A percentile compares a stretch with the other conserved stretches of the same genome.
These are phyloP conservation scores for Plectrocnemia conspersa DNA, from an alignment of 1,140 invertebrate species.

Conservation along the genomic window DNA sequence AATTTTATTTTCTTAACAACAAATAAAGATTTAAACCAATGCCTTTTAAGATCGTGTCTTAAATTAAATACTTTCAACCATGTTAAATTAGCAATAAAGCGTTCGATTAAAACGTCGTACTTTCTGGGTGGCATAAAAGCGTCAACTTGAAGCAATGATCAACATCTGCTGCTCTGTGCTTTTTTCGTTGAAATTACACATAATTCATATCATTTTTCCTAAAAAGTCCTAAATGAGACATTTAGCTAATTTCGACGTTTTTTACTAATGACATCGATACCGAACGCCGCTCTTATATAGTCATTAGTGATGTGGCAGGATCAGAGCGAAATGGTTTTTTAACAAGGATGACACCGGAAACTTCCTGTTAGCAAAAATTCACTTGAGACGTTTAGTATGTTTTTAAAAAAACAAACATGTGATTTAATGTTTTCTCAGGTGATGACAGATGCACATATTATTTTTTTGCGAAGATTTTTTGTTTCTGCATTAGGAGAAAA, in stretches of 20 bases:
- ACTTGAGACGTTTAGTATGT: constrained; percentile 12
- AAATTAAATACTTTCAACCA: constrained; percentile 12
- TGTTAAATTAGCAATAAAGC: constrained; percentile 2
- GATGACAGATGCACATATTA: no score
- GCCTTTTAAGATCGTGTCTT: constrained; percentile 10
- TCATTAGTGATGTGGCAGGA: constrained; percentile 1
- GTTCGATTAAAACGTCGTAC: background rate
- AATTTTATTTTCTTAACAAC: no score
- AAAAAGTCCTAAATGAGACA: constrained; percentile 1
- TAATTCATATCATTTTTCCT: background rate
- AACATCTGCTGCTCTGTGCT: background rate
- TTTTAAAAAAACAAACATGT: background rate
- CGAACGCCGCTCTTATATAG: constrained; percentile 3
- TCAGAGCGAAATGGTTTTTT: constrained; percentile 30
- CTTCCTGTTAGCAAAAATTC: constrained; percentile 28
- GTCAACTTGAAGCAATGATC: background rate
- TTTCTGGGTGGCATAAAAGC: constrained; percentile 10
- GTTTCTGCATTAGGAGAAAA: no score
- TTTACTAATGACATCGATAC: constrained; percentile 13
- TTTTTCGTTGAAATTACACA: background rate
- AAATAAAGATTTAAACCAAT: no score
- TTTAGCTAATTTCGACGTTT: constrained; percentile 4
- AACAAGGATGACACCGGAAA: constrained; percentile 29
- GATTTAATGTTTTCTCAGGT: constrained; percentile 2
- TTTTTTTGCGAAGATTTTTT: no score